These are phyloP conservation scores for Zele albiditarsus DNA, from an alignment of 2,888 invertebrate genomes.

Conservation along the genomic window DNA sequence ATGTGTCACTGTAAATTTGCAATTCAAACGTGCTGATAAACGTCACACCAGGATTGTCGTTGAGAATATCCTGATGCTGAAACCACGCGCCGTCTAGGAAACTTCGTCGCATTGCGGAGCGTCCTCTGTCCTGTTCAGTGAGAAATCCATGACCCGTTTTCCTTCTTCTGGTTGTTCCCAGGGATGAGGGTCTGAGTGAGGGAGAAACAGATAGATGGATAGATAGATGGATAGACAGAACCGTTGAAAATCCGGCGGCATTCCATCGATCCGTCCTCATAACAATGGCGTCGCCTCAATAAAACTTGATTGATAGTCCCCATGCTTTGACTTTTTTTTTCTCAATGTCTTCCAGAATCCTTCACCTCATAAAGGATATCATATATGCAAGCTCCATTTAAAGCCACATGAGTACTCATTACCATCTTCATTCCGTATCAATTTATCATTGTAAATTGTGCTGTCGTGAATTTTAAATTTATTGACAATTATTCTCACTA, in stretches of 20 bases:
- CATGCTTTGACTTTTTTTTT: neutral
- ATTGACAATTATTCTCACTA: neutral
- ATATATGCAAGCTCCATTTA: neutral
- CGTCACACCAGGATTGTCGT: constrained; percentile 18
- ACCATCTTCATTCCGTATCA: neutral
- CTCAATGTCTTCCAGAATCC: neutral
- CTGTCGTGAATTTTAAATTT: neutral
- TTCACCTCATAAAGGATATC: neutral
- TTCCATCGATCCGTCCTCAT: constrained; percentile 34
- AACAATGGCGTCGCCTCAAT: constrained; percentile 37
- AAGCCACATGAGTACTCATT: neutral
- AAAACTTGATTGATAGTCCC: constrained; percentile 40
- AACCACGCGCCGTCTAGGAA: constrained; percentile 11
- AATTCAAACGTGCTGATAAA: constrained; percentile 47
- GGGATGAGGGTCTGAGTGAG: constrained; percentile 5
- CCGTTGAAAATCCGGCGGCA: constrained; percentile 28
- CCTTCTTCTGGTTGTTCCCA: constrained; percentile 22
- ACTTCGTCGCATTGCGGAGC: constrained; percentile 40
- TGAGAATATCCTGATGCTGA: constrained; percentile 15
- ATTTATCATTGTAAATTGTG: neutral
- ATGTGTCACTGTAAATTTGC: constrained; percentile 46
- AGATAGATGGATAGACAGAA: constrained; percentile 14
- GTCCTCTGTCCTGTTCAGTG: constrained; percentile 28
- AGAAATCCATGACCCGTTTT: constrained; percentile 37
- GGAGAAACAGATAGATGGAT: constrained; percentile 1